Conservation (phyloP, 2,888 invertebrate species). For the Torymus auratus region DNA sequence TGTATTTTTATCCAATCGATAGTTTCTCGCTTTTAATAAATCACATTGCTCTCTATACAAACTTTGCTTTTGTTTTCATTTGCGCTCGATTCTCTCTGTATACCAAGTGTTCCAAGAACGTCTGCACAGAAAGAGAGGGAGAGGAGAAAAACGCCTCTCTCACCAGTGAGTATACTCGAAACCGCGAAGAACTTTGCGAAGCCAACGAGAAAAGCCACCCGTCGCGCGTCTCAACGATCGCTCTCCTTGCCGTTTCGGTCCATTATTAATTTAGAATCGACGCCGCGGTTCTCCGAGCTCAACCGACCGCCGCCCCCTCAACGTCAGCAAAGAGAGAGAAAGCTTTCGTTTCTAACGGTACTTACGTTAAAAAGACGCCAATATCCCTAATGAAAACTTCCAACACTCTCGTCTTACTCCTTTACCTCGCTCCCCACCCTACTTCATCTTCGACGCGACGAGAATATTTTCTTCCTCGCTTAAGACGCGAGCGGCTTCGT, state of each 20-base stretch:
- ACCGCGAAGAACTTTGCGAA: too few relatives aligned
- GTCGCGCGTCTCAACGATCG: not conserved
- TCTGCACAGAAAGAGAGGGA: not conserved
- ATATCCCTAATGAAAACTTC: constrained; percentile 63
- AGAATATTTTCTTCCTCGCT: not conserved
- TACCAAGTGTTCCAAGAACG: not conserved
- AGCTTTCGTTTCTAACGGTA: constrained; percentile 21
- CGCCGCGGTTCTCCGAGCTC: not conserved
- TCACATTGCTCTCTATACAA: too few relatives aligned
- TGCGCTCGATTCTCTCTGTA: too few relatives aligned
- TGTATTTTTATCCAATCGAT: too few relatives aligned
- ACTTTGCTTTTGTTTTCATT: too few relatives aligned
- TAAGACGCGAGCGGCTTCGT: not conserved
- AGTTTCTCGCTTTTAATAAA: too few relatives aligned
- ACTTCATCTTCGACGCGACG: not conserved
- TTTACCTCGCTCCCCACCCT: not conserved
- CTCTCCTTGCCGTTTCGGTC: not conserved
- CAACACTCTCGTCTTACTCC: not conserved
- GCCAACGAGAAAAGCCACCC: too few relatives aligned
- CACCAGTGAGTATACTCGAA: too few relatives aligned
- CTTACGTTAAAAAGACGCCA: constrained; percentile 49
- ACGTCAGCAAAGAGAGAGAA: too few relatives aligned
- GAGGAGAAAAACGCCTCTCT: too few relatives aligned
- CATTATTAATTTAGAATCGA: constrained; percentile 24
- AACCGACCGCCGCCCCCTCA: too few relatives aligned